Conservation (phyloP, 2,113 vertebrate species). For the Chloroceryle aenea region DNA sequence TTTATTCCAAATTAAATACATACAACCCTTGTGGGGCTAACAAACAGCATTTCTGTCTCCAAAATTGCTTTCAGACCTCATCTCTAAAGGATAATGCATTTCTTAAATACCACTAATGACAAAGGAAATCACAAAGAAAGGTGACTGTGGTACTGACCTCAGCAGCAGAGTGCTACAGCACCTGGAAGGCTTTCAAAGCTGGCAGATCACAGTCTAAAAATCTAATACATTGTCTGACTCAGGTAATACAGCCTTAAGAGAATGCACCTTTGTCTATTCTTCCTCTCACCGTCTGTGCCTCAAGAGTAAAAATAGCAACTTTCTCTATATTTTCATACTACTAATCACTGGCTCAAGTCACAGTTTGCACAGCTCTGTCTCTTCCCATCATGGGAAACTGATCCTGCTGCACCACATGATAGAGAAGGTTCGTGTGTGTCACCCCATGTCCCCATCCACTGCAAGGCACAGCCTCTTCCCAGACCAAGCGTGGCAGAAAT, state of each 20-base stretch:
- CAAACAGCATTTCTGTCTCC: neutral
- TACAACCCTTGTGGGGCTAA: neutral
- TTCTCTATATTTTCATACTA: neutral
- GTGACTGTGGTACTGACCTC: neutral
- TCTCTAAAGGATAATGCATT: neutral
- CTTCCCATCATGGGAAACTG: neutral
- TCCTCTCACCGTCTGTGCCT: neutral
- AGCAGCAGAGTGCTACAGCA: neutral
- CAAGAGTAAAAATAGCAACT: neutral
- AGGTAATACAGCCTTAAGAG: neutral
- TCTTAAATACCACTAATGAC: neutral
- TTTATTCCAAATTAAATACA: neutral
- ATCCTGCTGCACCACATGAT: neutral
- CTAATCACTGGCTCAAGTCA: neutral
- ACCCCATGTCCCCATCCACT: neutral
- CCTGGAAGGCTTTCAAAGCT: constrained; percentile 4
- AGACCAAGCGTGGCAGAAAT: neutral
- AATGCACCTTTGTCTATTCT: neutral
- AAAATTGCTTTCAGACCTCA: neutral
- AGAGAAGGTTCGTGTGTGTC: neutral
- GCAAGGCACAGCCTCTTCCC: neutral
- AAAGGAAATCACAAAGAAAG: neutral
- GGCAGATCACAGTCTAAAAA: neutral
- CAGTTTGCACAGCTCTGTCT: neutral
- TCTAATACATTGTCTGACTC: neutral